Evolutionary conservation across 2,888 invertebrate species (phyloP).

Genomic region (Mellilla xanthometata): DNA sequence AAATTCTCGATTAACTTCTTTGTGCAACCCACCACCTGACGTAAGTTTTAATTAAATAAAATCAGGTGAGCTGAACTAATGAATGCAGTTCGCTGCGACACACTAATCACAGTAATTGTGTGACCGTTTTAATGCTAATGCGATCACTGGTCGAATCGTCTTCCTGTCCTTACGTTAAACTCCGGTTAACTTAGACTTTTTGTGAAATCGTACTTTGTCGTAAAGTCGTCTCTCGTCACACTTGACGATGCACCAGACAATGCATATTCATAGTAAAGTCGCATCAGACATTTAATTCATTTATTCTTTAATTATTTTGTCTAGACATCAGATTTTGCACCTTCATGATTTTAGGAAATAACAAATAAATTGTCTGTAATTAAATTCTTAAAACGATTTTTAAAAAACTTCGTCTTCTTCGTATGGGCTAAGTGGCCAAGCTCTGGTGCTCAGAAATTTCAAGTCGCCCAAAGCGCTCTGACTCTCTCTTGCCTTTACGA

Average conservation of each 20-base stretch:
- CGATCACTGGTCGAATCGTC: conserved; percentile 42
- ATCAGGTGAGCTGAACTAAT: conserved; percentile 82
- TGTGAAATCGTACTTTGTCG: conserved; percentile 11
- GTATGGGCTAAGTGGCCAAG: no score
- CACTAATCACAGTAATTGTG: conserved; percentile 77
- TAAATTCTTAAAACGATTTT: no score
- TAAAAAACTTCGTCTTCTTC: no score
- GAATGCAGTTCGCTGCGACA: conserved; percentile 77
- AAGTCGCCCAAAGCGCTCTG: no score
- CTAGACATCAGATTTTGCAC: no score
- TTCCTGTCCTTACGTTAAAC: conserved; percentile 38
- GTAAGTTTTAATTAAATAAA: conserved; percentile 75
- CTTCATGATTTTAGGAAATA: no score
- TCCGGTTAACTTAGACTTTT: conserved; percentile 14
- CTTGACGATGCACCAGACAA: conserved; percentile 3
- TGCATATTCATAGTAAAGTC: conserved; percentile 13
- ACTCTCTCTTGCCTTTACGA: no score
- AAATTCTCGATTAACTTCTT: neutral
- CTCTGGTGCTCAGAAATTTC: no score
- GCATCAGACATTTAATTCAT: neutral
- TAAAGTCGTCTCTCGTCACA: conserved; percentile 16
- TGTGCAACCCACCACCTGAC: conserved; percentile 21
- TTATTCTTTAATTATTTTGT: no score
- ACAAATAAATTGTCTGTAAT: no score
- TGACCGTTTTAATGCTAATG: conserved; percentile 78